Base-by-base conservation (phyloP, 2,113 vertebrate genomes). In the Azemiops feae region DNA sequence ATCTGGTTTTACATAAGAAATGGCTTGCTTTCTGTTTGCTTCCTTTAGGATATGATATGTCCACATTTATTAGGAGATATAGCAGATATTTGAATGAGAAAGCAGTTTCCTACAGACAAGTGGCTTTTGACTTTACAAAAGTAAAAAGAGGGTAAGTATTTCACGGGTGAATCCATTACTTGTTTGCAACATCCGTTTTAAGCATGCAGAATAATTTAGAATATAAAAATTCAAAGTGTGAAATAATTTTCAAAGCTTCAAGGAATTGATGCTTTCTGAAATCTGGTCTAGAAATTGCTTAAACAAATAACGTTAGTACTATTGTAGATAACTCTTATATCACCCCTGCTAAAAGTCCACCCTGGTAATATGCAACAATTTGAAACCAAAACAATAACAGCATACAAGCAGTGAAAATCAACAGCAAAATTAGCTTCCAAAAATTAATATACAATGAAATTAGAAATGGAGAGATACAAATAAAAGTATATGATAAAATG, bases 71-170 rank as follows among this genome's bases (percentile, higher is more conserved):
- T 97, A 98, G 99, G 95, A 97, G 99, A 91, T 99, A 99, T 96
- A 99, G 99, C 97, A 98, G 99, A 47, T 99, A 99, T 94, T 98
- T 99, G 97, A 99, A 99, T 93, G 99, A 99, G 96, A 99, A 99
- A 96, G 99, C 99, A 53, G 99, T 99, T 97, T 99, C 99, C n/a
- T 99, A 99, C 97, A 98, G 99, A 98, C 99, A 99, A 97, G 99
- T 99, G 95, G 99, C 99, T 95, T 99, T 99, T 97, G 99, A 99
- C 97, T 99, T 99, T 97, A 99, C 99, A 20, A 99, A 99, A 99
- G 99, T 99, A 96, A 99, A 99, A 97, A 98, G 99, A 96, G 99
- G 99, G 99, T 99, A 97, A 98, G 99, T 47, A 64, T n/a, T 85
- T 25, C 45, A 43, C 22, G 22, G 11, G 10, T 10, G 25, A 64